Base-by-base conservation (phyloP, 2,888 invertebrate species). In the Dryocosmus kuriphilus region DNA sequence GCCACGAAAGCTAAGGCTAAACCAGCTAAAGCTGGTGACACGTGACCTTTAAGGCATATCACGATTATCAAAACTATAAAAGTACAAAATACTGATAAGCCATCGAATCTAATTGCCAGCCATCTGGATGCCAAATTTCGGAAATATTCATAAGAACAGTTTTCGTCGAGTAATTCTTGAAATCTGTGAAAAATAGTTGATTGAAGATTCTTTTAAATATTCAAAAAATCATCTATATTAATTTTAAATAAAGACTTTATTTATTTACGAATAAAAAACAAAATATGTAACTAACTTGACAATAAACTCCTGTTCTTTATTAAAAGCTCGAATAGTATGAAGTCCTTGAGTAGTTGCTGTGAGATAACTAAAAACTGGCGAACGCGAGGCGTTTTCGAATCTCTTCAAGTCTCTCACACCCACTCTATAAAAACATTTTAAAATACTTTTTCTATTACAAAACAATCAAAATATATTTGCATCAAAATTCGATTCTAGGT, bases 1-100 rank as follows among this genome's bases (percentile, higher is more conserved):
- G 93, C 91, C 32, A 94, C 92, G 83, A 94, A 94, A 0, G 94
- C 92, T 81, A 95, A 89, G 1, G 94, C 94, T 79, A 95, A 92
- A 8, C 95, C 95, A 27, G 94, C 94, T 77, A 94, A 91, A 1
- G 94, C 93, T 0, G 94, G 93, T 3, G 92, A 86, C 76, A 93
- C 90, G 55, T 89, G 84, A 22, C 92, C 90, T 78, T 90, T 91
- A 0, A 93, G 88, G 11, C 92, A 84, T 35, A 94, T 92, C 16
- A 93, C 92, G 27, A 93, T 88, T n/a, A 93, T 84, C 6, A 93
- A 92, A 8, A 93, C 93, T 11, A 91, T 86, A 32, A 92, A 90
- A 1, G 92, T 92, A 30, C 93, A 91, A 61, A 90, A 77, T 19
- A 92, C 90, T 77, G 91, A 86, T 19, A 91, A 84, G 61, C 84